Base-by-base conservation (phyloP, 2,888 invertebrate species). In the Tuta absoluta region DNA sequence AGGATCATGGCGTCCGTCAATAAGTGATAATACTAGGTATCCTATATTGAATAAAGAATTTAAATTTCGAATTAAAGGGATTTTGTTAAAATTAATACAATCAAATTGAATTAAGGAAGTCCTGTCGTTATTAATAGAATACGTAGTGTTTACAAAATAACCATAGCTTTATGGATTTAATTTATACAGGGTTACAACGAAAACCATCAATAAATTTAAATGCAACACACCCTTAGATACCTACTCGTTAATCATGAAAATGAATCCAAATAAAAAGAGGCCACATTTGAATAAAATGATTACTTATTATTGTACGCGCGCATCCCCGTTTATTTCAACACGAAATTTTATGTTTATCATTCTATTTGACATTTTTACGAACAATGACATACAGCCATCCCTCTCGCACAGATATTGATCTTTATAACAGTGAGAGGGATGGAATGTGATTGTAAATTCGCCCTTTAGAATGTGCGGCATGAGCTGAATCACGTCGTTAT, bases 331-430 rank as follows among this genome's bases (percentile, higher is more conserved):
- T 78, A 78, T 88, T 89, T 87, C 86, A 85, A 87, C 89, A 87
- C 84, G 80, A 82, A 80, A 82, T 86, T 87, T 90, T 87, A 83
- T 88, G 89, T 89, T 89, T 89, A 89, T 91, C 90, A 90, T 90
- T 88, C 87, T 85, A 85, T 87, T 90, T 89, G 88, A 89, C 89
- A 89, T 89, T 89, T 87, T 86, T 86, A 85, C 83, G 86, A 87
- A 91, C 89, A 90, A 89, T 88, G 80, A 82, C 69, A 68, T 74
- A 66, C 71, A 71, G 73, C 69, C 74, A 72, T 81, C 85, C 80
- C 82, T 73, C 75, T 84, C 79, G 72, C 72, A 67, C 78, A 63
- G 73, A 76, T 75, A 69, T 68, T 66, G 67, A 76, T 70, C 71
- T 66, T 61, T 61, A 65, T 70, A 71, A 66, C 72, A 74, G 71